Evolutionary conservation across 2,113 vertebrate species (phyloP).

Genomic region (Carassius carassius): DNA sequence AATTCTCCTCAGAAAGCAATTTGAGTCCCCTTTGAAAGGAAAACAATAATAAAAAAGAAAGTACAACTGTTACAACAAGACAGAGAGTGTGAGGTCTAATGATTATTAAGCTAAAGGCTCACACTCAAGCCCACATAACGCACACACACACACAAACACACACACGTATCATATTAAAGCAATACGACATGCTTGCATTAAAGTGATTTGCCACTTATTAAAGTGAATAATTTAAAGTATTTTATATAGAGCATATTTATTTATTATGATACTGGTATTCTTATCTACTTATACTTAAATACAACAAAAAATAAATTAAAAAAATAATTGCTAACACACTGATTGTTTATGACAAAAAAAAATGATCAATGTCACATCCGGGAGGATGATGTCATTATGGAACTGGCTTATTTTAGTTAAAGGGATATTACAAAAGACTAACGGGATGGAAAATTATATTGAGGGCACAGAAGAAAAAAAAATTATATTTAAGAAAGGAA

Average conservation of each 20-base stretch:
- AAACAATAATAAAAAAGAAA: conserved; percentile 18
- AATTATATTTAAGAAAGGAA: too few relatives aligned
- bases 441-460: background rate
- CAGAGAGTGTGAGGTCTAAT: background rate
- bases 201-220: background rate
- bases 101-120: background rate
- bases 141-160: background rate
- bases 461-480: background rate
- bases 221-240: too few relatives aligned
- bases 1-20: conserved; percentile 11
- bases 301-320: too few relatives aligned
- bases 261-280: too few relatives aligned
- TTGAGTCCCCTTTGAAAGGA: conserved; percentile 15
- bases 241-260: too few relatives aligned
- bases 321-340: too few relatives aligned
- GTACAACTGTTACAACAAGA: background rate
- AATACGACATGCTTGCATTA: background rate
- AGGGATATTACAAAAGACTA: background rate
- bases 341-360: background rate
- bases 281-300: too few relatives aligned
- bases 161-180: background rate
- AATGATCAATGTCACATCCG: background rate
- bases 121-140: background rate
- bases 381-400: background rate
- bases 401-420: background rate